Base-by-base conservation (phyloP, 2,113 vertebrate genomes). In the Nematolebias whitei region DNA sequence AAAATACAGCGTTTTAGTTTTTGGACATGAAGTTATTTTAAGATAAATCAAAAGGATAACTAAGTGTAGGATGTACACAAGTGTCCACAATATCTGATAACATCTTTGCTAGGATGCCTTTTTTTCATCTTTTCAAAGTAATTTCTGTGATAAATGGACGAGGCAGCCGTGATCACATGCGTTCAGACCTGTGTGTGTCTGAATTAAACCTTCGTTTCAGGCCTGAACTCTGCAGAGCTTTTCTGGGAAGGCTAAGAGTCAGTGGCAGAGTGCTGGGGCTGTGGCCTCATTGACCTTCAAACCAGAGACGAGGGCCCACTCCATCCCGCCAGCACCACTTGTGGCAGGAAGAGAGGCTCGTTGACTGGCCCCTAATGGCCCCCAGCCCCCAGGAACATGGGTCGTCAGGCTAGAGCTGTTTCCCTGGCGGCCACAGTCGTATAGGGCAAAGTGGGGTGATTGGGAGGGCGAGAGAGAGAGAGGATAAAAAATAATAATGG, bases 331-430 rank as follows among this genome's bases (percentile, higher is more conserved):
- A 88, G 74, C 63, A 74, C 83, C 88, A 90, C 90, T 91, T 89
- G 86, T 90, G 68, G 87, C 85, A 87, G 88, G 90, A 93, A 87
- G 89, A 91, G 87, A 88, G 86, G 80, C 87, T 91, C 76, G 72
- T 92, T 93, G 89, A 91, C 87, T 86, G 91, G 90, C 88, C 85
- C 80, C 64, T 81, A 87, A 88, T 81, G 85, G 87, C 79, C 83
- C 72, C 82, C 69, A 80, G 73, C 81, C 86, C 79, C 81, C 73
- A 74, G 84, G 83, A 89, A 88, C 87, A 84, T 82, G 71, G 85
- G 84, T 84, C 47, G 65, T 72, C 75, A 69, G 68, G 86, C 82
- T 88, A 74, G 76, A 85, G 66, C 74, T 24, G 91, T 93, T 90
- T 78, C 88, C 88, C 67, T 67, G 87, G 82, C 18, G 79, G 92